phyloP scores from a whole-genome alignment of 2,888 invertebrate genomes.

The Epicampocera succincta region DNA sequence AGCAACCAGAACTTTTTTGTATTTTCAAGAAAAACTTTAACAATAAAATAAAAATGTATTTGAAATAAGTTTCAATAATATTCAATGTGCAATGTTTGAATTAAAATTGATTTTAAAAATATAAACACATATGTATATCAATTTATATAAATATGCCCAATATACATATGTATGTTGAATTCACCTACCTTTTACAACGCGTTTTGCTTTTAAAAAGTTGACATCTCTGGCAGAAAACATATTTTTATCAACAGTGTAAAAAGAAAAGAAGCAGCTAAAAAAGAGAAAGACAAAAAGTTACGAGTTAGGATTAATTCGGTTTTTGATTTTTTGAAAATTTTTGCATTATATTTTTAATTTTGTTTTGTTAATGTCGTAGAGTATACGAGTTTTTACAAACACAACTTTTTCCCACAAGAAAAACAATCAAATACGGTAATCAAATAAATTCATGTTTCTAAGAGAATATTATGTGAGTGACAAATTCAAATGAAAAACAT shows the following conservation, averaged over 20 bases:
- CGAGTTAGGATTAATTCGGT: conserved; percentile 67
- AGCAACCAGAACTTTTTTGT: no score
- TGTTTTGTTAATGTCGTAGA: conserved; percentile 66
- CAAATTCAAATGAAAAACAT: conserved; percentile 12
- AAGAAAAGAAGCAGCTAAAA: conserved; percentile 50
- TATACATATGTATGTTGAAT: no score
- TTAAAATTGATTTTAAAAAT: no score
- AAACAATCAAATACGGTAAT: conserved; percentile 4
- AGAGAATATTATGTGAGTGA: conserved; percentile 59
- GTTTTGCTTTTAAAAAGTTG: no score
- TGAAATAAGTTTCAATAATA: no score
- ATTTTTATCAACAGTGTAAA: conserved; percentile 9
- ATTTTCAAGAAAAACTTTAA: no score
- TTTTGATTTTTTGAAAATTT: conserved; percentile 74
- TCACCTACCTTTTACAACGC: no score
- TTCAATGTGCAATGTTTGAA: no score
- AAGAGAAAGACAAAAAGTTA: conserved; percentile 36
- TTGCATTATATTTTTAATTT: conserved; percentile 75
- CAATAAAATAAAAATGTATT: no score
- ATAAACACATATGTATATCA: no score
- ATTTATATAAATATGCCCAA: no score
- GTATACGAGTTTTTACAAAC: conserved; percentile 38
- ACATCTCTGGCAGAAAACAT: no score
- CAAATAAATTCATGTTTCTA: conserved; percentile 14
- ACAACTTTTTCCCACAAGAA: conserved; percentile 32